Base-by-base conservation (phyloP, 1,140 invertebrate genomes). In the honey bee (Apis mellifera) region DNA sequence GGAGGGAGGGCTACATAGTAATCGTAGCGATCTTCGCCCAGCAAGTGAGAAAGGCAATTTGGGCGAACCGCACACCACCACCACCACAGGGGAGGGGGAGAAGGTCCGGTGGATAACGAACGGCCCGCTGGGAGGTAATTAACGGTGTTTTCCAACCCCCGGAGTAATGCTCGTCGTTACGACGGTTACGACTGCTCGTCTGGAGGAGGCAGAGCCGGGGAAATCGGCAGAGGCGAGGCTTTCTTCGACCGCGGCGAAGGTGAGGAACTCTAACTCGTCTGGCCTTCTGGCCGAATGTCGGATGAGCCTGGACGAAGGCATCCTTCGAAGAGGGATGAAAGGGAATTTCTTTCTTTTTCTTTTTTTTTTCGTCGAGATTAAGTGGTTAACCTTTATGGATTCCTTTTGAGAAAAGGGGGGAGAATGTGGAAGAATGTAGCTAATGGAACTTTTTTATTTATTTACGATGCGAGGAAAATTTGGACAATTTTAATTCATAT, bases 91-190 rank as follows among this genome's bases (percentile, higher is more conserved):
- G 32, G 32, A 42, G 32, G 50, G 32, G 23, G 42, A 78, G 50
- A 79, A 89, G 88, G 91, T 92, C 90, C 89, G 78, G 79, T 66
- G 90, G 90, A 93, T 94, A 94, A 94, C 89, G 91, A 91, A 94
- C 90, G 89, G 87, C 88, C 89, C 84, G 62, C 23, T 75, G 75
- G 89, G 86, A 90, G 90, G 88, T 94, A 94, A 94, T 93, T 94
- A 94, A 94, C 92, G 93, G 92, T 86, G 91, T 91, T 91, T 91
- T 91, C 89, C 91, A 88, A 88, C 86, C 88, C 76, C 79, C 78
- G 88, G 90, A 93, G 90, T 94, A 93, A 94, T 94, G 90, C 89
- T 87, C 76, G 91, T 94, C 92, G 93, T 94, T 94, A 93, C 85
- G 89, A 90, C 83, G 90, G 89, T 88, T 89, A 80, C 26, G 26